A percentile compares a stretch with the other conserved stretches of the same genome.
These are phyloP conservation scores for Saccopteryx bilineata DNA, from an alignment of 2,113 vertebrate genomes.

Conservation along the genomic window DNA sequence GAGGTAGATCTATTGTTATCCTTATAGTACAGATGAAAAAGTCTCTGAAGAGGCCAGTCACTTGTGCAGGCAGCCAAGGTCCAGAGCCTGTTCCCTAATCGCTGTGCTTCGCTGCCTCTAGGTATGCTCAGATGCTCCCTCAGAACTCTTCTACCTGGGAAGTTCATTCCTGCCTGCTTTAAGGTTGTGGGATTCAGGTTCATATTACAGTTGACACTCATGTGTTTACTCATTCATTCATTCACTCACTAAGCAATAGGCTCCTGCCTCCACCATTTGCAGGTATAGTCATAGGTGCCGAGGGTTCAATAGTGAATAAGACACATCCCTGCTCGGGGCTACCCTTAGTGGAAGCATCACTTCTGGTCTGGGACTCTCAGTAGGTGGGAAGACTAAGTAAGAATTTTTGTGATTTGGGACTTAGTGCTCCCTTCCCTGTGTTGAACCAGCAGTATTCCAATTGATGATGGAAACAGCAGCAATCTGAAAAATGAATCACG, in stretches of 20 bases:
- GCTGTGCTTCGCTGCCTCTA: background rate
- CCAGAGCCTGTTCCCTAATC: background rate
- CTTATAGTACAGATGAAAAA: background rate
- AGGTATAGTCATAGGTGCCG: background rate
- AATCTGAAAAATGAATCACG: conserved; percentile 18
- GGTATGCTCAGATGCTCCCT: background rate
- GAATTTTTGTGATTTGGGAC: background rate
- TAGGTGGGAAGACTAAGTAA: background rate
- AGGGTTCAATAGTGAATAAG: background rate
- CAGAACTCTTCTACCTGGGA: background rate
- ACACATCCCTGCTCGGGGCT: background rate
- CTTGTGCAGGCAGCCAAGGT: background rate
- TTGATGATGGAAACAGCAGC: background rate
- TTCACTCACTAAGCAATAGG: background rate
- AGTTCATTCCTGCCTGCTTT: background rate
- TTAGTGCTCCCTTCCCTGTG: background rate
- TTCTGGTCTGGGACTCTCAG: background rate
- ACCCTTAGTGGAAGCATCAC: background rate
- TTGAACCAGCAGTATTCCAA: background rate
- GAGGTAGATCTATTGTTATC: background rate
- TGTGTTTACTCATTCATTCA: background rate
- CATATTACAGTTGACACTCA: background rate
- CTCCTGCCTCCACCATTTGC: background rate
- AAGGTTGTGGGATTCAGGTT: background rate
- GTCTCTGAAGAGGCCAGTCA: background rate